Conservation (phyloP, 2,888 invertebrate genomes). For the Acleris laterana region DNA sequence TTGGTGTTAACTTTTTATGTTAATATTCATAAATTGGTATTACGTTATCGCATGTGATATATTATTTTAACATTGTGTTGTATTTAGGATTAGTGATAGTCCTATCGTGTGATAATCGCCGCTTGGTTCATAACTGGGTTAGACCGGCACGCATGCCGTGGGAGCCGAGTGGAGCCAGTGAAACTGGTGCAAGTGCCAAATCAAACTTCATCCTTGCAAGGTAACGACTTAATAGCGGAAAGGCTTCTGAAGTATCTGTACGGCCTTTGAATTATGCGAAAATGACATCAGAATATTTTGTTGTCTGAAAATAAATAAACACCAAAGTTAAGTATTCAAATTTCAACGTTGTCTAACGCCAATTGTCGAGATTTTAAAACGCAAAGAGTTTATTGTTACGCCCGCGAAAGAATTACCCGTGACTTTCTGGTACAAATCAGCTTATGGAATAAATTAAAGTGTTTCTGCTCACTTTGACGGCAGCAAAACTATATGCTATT, state of each 20-base stretch:
- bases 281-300: constrained; percentile 32
- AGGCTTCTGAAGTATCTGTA: constrained; percentile 27
- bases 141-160: constrained; percentile 40
- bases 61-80: constrained; percentile 29
- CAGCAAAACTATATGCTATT: background rate
- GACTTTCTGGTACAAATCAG: constrained; percentile 33
- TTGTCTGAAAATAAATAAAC: constrained; percentile 31
- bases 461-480: background rate
- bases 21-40: constrained; percentile 46
- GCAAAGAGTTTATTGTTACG: constrained; percentile 25
- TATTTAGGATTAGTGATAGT: constrained; percentile 34
- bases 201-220: constrained; percentile 42
- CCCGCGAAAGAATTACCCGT: constrained; percentile 29
- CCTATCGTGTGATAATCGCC: constrained; percentile 31
- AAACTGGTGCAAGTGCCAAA: constrained; percentile 45
- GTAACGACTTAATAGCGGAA: constrained; percentile 40
- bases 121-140: constrained; percentile 41
- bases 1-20: constrained; percentile 9
- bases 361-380: constrained; percentile 35
- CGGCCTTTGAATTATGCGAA: constrained; percentile 35
- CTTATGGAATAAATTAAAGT: constrained; percentile 15
- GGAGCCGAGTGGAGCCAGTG: constrained; percentile 46
- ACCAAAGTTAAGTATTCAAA: constrained; percentile 28
- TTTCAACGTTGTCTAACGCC: constrained; percentile 22
- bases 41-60: constrained; percentile 56